These are phyloP conservation scores for Rhingia rostrata DNA, from an alignment of 2,888 invertebrate species.

Conservation along the genomic window DNA sequence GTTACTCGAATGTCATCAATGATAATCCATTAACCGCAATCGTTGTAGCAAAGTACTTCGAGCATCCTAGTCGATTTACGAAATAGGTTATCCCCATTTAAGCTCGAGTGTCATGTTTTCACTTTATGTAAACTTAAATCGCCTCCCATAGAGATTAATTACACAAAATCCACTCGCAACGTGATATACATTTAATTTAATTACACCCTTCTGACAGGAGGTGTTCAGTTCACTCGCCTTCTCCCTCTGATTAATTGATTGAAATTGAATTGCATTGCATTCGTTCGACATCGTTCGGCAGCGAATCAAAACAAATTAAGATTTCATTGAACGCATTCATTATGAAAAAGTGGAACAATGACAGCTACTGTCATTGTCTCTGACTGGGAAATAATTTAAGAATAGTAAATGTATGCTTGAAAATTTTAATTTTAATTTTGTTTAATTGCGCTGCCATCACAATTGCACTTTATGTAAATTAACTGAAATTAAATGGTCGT, in stretches of 20 bases:
- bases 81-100: slow-evolving; percentile 33
- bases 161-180: slow-evolving; percentile 49
- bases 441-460: background rate
- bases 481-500: background rate
- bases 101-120: slow-evolving; percentile 39
- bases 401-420: background rate
- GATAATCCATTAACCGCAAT: no score
- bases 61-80: no score
- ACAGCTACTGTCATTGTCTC: slow-evolving; percentile 7
- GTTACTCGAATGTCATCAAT: no score
- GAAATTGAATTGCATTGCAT: slow-evolving; percentile 43
- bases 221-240: background rate
- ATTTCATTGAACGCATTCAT: slow-evolving; percentile 55
- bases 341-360: slow-evolving; percentile 35
- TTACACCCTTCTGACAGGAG: slow-evolving; percentile 23
- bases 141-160: slow-evolving; percentile 55
- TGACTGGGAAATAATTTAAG: slow-evolving; percentile 1
- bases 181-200: slow-evolving; percentile 39
- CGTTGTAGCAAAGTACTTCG: no score
- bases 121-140: slow-evolving; percentile 27
- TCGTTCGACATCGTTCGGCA: slow-evolving; percentile 12
- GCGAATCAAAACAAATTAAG: slow-evolving; percentile 56
- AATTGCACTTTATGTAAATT: background rate
- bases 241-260: no score
- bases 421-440: background rate